These are phyloP conservation scores for Trissolcus basalis DNA, from an alignment of 1,140 invertebrate species.

Conservation along the genomic window DNA sequence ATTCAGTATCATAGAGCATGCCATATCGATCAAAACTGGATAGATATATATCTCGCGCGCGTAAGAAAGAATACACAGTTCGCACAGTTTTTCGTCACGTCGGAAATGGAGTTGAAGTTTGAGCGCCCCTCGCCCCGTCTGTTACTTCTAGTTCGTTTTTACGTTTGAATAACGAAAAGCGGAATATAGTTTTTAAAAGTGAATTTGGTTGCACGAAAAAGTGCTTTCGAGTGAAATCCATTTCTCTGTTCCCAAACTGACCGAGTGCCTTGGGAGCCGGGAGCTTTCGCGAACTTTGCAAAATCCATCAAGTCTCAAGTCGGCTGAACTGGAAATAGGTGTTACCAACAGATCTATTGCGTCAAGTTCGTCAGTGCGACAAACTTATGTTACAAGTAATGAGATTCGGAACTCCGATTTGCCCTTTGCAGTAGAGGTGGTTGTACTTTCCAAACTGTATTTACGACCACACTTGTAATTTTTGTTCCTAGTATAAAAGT, in stretches of 20 bases:
- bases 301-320: conserved; percentile 34
- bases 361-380: conserved; percentile 31
- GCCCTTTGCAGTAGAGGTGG: background rate
- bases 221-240: conserved; percentile 28
- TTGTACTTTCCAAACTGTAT: background rate
- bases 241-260: conserved; percentile 48
- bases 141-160: conserved; percentile 3
- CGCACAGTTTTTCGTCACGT: conserved; percentile 11
- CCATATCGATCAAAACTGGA: conserved; percentile 23
- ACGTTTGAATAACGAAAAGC: conserved; percentile 18
- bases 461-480: background rate
- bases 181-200: conserved; percentile 32
- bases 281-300: conserved; percentile 16
- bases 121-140: background rate
- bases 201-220: conserved; percentile 23
- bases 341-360: conserved; percentile 44
- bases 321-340: conserved; percentile 31
- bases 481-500: too few species aligned
- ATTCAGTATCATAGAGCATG: conserved; percentile 15
- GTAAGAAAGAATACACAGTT: conserved; percentile 9
- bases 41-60: too few species aligned
- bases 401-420: conserved; percentile 22
- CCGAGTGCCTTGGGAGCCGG: conserved; percentile 30
- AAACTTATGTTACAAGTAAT: conserved; percentile 40
- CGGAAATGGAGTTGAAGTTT: conserved; percentile 9